Evolutionary conservation across 2,113 vertebrate species (phyloP).

Genomic region (Tapirus terrestris): DNA sequence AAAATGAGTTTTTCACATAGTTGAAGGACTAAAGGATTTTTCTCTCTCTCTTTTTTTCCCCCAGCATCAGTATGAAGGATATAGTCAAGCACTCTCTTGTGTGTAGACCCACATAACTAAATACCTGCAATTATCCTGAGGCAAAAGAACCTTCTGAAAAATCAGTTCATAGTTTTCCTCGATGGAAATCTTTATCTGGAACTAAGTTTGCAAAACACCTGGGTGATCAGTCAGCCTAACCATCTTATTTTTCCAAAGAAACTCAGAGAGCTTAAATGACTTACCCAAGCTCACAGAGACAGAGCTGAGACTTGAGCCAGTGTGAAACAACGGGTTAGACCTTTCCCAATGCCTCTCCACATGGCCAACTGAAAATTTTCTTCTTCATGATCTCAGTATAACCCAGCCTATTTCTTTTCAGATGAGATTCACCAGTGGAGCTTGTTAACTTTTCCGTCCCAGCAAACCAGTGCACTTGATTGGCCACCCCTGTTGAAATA

Average conservation of each 20-base stretch:
- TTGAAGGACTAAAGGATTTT: neutral
- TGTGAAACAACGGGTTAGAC: neutral
- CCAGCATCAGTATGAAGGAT: neutral
- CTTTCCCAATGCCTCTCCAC: neutral
- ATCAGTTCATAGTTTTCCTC: neutral
- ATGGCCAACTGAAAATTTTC: neutral
- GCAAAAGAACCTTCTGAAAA: neutral
- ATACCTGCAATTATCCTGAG: neutral
- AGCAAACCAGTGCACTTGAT: neutral
- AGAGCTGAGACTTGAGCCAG: neutral
- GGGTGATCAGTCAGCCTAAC: neutral
- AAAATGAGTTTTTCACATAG: neutral
- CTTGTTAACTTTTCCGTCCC: neutral
- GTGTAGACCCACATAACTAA: neutral
- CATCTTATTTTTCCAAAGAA: neutral
- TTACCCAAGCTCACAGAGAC: neutral
- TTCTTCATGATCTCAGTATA: neutral
- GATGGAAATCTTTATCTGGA: neutral
- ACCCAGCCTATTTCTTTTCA: neutral
- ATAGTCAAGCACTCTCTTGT: neutral
- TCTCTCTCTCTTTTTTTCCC: accelerated
- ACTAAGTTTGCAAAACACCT: neutral
- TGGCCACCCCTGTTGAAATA: accelerated
- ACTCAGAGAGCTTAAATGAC: neutral
- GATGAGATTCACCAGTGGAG: neutral